Conservation (phyloP, 2,888 invertebrate genomes). For the Mythimna vitellina region DNA sequence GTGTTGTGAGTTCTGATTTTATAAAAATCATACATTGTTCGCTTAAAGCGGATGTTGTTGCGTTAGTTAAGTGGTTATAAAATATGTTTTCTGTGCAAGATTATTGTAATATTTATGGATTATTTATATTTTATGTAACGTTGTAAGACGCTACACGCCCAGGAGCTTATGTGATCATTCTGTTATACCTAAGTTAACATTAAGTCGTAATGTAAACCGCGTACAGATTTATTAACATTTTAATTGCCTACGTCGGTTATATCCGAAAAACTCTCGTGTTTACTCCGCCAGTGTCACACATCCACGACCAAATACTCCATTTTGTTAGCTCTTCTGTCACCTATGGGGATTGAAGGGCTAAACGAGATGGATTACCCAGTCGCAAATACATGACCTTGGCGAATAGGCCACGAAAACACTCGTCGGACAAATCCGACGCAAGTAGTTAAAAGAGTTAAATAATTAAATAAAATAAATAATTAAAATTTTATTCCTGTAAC, state of each 20-base stretch:
- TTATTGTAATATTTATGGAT: conserved; percentile 79
- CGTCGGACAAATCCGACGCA: too few relatives aligned
- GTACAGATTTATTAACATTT: conserved; percentile 47
- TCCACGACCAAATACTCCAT: too few relatives aligned
- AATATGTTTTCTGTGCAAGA: conserved; percentile 71
- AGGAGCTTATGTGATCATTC: conserved; percentile 84
- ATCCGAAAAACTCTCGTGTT: too few relatives aligned
- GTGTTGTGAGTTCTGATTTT: conserved; percentile 77
- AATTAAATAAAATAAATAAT: conserved; percentile 26
- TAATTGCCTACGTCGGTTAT: too few relatives aligned
- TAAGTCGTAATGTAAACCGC: conserved; percentile 53
- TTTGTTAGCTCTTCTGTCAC: too few relatives aligned
- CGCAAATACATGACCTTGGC: too few relatives aligned
- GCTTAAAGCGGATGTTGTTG: conserved; percentile 83
- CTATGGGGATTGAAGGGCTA: too few relatives aligned
- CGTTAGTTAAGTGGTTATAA: conserved; percentile 72
- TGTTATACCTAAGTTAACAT: conserved; percentile 70
- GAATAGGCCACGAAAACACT: too few relatives aligned
- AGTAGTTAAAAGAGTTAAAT: conserved; percentile 25
- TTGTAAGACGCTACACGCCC: conserved; percentile 76
- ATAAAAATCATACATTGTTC: conserved; percentile 74
- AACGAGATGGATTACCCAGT: too few relatives aligned
- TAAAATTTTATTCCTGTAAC: conserved; percentile 45
- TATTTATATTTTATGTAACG: conserved; percentile 75
- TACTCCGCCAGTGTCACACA: too few relatives aligned